phyloP scores from a whole-genome alignment of 2,113 vertebrate species.

The Notiomystis cincta region DNA sequence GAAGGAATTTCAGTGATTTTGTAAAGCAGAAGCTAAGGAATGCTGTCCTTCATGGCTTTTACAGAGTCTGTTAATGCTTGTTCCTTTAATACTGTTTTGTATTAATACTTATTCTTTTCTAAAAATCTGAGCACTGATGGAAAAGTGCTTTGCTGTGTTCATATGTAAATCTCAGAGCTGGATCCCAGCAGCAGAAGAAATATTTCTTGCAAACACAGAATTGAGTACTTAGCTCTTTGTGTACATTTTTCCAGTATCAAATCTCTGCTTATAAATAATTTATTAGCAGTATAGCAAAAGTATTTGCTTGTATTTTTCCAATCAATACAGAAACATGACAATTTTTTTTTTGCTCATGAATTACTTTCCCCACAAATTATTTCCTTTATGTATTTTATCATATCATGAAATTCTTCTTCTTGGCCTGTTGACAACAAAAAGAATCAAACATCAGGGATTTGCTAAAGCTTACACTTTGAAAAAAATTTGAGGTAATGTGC shows the following conservation, averaged over 20 bases:
- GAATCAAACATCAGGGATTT: neutral
- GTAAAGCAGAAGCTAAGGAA: neutral
- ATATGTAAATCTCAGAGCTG: neutral
- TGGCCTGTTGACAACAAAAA: neutral
- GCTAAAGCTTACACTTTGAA: neutral
- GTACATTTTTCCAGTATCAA: neutral
- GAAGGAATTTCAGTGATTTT: neutral
- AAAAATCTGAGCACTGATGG: neutral
- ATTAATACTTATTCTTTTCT: neutral
- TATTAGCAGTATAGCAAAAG: neutral
- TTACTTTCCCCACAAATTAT: neutral
- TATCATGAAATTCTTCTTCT: neutral
- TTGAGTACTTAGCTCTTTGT: neutral
- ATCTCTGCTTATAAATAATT: slow-evolving; percentile 35
- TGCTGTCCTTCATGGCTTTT: neutral
- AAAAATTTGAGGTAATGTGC: neutral
- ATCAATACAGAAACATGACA: neutral
- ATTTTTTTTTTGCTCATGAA: neutral
- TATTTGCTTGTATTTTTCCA: slow-evolving; percentile 7
- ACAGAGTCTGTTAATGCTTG: neutral
- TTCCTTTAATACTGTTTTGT: neutral
- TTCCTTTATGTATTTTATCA: neutral
- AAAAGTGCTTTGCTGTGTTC: neutral
- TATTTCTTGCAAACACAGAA: neutral
- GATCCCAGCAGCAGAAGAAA: neutral